Conservation (phyloP, 2,797 vertebrate species). For the Novumbra hubbsi region DNA sequence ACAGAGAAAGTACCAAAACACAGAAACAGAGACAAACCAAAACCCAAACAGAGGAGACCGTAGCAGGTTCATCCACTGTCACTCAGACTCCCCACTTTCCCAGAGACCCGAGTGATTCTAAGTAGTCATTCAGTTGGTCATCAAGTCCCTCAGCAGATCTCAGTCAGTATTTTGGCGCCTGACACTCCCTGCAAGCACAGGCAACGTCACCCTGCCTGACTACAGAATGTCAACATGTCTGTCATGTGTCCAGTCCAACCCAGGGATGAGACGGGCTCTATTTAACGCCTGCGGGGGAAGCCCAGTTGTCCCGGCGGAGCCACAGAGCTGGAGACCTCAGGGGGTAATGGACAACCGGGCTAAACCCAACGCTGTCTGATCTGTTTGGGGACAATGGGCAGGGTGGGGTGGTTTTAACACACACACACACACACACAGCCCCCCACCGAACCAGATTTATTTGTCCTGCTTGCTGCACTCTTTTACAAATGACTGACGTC, state of each 20-base stretch:
- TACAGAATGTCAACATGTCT: too few species aligned
- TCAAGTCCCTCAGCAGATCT: too few species aligned
- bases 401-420: neutral
- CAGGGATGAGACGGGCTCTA: too few species aligned
- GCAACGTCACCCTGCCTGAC: too few species aligned
- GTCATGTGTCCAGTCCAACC: too few species aligned
- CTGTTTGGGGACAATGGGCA: neutral
- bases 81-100: too few species aligned
- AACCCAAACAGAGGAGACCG: neutral
- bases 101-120: neutral
- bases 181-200: too few species aligned
- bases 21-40: neutral
- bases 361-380: neutral
- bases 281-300: too few species aligned
- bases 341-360: neutral
- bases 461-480: conserved; percentile 22
- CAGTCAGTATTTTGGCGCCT: too few species aligned
- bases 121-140: too few species aligned
- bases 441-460: conserved; percentile 16
- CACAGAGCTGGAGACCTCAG: too few species aligned
- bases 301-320: too few species aligned
- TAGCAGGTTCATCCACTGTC: neutral
- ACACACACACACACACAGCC: conserved; percentile 3
- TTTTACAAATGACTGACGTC: conserved; percentile 28
- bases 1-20: neutral